phyloP scores from a whole-genome alignment of 2,797 vertebrate species.

The Rousettus madagascariensis region DNA sequence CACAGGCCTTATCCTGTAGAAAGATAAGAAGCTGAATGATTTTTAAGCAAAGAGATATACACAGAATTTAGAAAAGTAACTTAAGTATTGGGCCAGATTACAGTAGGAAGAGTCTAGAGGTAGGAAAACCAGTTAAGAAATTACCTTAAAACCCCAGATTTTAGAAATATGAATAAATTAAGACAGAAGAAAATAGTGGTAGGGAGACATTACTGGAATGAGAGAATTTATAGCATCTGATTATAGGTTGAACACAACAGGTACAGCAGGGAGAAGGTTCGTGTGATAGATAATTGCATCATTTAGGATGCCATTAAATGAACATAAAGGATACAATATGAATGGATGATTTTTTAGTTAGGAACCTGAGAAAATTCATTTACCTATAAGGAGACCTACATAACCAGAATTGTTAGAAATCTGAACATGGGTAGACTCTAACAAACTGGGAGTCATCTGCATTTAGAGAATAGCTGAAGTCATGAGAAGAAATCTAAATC shows the following conservation, averaged over 20 bases:
- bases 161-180: not conserved
- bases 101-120: not conserved
- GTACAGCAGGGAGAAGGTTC: not conserved
- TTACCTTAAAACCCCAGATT: conserved; percentile 18
- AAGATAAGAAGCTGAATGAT: not conserved
- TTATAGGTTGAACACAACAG: not conserved
- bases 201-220: not conserved
- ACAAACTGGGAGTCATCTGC: conserved; percentile 1
- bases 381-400: not conserved
- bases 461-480: conserved; percentile 31
- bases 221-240: not conserved
- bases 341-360: not conserved
- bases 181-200: not conserved
- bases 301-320: not conserved
- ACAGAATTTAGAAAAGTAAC: conserved; percentile 9
- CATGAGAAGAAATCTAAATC: conserved; percentile 38
- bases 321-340: not conserved
- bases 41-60: conserved; percentile 3
- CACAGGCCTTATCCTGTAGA: not conserved
- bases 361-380: conserved; percentile 21
- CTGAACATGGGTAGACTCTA: not conserved
- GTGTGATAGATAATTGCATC: not conserved
- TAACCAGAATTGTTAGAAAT: conserved; percentile 14
- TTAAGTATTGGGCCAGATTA: not conserved
- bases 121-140: conserved; percentile 19